Percentiles rank a stretch among this genome's conserved stretches.
phyloP scores from a whole-genome alignment of 1,140 invertebrate genomes.

The Ceratitis capitata region DNA sequence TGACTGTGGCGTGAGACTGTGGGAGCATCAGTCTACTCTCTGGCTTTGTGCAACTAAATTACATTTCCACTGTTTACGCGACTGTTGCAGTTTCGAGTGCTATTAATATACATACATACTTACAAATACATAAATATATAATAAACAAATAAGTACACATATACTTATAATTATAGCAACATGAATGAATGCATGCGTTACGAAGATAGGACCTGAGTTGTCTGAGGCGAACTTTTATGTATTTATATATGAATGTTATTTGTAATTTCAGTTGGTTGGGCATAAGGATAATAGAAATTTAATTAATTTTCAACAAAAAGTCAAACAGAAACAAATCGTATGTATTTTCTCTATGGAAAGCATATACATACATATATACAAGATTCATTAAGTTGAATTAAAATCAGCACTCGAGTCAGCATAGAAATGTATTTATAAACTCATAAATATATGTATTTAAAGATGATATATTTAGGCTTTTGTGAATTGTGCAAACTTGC shows the following conservation, averaged over 20 bases:
- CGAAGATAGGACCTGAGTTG: too few species aligned
- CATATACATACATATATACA: too few species aligned
- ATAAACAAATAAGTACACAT: too few species aligned
- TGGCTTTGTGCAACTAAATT: background rate
- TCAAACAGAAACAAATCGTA: background rate
- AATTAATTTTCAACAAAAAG: conserved; percentile 1
- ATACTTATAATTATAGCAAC: background rate
- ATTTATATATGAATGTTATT: background rate
- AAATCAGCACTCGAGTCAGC: background rate
- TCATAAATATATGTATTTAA: background rate
- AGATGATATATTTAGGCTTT: background rate
- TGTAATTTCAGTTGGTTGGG: background rate
- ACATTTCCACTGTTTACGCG: background rate
- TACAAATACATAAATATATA: background rate
- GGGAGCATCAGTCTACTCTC: background rate
- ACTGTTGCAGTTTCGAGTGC: background rate
- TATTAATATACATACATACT: background rate
- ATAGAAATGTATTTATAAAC: background rate
- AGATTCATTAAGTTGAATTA: background rate
- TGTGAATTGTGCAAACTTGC: too few species aligned
- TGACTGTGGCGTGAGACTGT: background rate
- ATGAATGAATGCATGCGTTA: background rate
- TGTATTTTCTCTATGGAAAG: too few species aligned
- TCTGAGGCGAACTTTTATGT: background rate
- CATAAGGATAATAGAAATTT: background rate